Conservation (phyloP, 2,888 invertebrate species). For the Epicampocera succincta region DNA sequence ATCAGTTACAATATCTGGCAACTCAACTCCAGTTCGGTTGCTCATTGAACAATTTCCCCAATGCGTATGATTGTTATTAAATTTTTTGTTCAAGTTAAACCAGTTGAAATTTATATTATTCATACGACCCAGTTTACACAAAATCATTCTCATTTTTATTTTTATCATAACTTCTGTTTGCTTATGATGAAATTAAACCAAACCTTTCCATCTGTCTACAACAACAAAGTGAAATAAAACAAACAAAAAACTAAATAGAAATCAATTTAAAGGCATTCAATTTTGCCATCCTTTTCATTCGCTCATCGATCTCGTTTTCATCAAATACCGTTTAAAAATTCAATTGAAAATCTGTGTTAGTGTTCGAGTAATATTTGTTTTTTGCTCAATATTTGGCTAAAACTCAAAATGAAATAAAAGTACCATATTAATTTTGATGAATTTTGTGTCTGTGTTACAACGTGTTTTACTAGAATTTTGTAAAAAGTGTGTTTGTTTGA, state of each 20-base stretch:
- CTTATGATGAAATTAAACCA: too few relatives aligned
- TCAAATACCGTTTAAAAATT: neutral
- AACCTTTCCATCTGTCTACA: too few relatives aligned
- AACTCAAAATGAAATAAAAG: constrained; percentile 25
- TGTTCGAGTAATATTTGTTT: constrained; percentile 23
- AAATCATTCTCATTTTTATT: too few relatives aligned
- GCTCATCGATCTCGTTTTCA: neutral
- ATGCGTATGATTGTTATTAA: too few relatives aligned
- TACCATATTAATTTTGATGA: constrained; percentile 3
- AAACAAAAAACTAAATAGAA: neutral
- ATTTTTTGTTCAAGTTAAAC: too few relatives aligned
- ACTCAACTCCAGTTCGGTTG: too few relatives aligned
- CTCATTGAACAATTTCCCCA: too few relatives aligned
- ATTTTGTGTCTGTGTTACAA: neutral
- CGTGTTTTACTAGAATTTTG: neutral
- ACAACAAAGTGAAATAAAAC: too few relatives aligned
- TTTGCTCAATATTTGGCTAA: constrained; percentile 24
- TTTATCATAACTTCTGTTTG: too few relatives aligned
- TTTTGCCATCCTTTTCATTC: neutral
- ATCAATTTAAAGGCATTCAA: constrained; percentile 7
- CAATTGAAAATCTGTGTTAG: constrained; percentile 28
- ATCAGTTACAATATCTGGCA: too few relatives aligned
- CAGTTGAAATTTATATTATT: too few relatives aligned
- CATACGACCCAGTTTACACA: too few relatives aligned
- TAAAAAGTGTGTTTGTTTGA: constrained; percentile 2